Evolutionary conservation across 1,140 invertebrate genomes (phyloP), one percentile per base, ranked within the genome.

Genomic region (Rhopalosiphum maidis): DNA sequence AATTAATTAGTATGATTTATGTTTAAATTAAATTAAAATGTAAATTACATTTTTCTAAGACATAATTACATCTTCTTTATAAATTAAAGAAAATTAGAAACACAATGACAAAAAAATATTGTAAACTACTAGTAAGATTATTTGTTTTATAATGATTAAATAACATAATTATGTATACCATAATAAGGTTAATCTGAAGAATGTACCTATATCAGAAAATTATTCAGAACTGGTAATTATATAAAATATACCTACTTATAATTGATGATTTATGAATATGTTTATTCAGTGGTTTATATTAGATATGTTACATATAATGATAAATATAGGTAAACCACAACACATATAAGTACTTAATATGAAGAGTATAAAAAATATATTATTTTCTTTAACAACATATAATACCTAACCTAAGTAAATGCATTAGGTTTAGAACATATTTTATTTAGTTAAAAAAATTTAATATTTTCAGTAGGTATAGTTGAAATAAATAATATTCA

Each of bases 101-200:
- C 60, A 77, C 15, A 77, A 77, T 77, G 15, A 35, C 30, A n/a
- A 68, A 68, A n/a, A 68, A 68, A 68, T n/a, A 68, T n/a, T 15
- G 11, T n/a, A n/a, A 23, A 18, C 11, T 68, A 0, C 55, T 60
- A n/a, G 30, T 30, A n/a, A 77, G 5, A n/a, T 77, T 35, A 6
- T 77, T n/a, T n/a, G 0, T 18, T 77, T 77, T n/a, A 21, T 18
- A 77, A 77, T 77, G 3, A 77, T 77, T 2, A 18, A 77, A n/a
- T n/a, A 77, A 77, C 21, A 77, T 77, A 77, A 77, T 77, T 77
- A n/a, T n/a, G n/a, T n/a, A n/a, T n/a, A n/a, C n/a, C n/a, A n/a
- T n/a, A 77, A 77, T 68, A n/a, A 68, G 60, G 60, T 77, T 77
- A 77, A 77, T 77, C n/a, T 77, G 15, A 77, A 77, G 30, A 77